Evolutionary conservation across 2,113 vertebrate species (phyloP).

Genomic region (Actinemys pallida): DNA sequence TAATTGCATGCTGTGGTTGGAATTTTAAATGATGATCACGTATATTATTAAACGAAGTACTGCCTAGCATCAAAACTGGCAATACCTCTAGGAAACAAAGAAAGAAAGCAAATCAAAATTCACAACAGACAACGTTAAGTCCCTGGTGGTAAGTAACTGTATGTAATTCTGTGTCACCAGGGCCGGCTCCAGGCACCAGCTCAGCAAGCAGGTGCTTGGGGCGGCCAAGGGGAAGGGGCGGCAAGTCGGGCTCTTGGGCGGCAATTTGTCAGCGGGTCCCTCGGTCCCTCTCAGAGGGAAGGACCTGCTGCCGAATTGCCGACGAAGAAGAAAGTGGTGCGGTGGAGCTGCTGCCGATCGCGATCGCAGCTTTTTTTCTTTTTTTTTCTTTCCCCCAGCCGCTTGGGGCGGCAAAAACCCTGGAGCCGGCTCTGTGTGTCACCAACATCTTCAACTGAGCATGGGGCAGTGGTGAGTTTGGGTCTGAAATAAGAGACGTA

Average conservation of each 20-base stretch:
- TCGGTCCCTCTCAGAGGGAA: too few species aligned
- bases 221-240: too few species aligned
- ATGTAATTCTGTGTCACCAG: background rate
- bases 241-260: too few species aligned
- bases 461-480: background rate
- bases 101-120: background rate
- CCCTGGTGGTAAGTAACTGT: background rate
- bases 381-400: too few species aligned
- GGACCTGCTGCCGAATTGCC: too few species aligned
- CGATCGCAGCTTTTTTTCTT: too few species aligned
- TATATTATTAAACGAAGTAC: slow-evolving; percentile 16
- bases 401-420: too few species aligned
- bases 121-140: background rate
- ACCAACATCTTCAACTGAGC: background rate
- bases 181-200: too few species aligned
- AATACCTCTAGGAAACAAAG: slow-evolving; percentile 6
- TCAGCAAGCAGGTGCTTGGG: too few species aligned
- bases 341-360: too few species aligned
- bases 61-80: background rate
- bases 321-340: too few species aligned
- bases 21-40: slow-evolving; percentile 7
- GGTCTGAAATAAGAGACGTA: background rate
- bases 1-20: background rate
- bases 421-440: background rate
- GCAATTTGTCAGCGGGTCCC: too few species aligned